These are phyloP conservation scores for Rousettus madagascariensis DNA, from an alignment of 2,797 vertebrate species.

Conservation along the genomic window DNA sequence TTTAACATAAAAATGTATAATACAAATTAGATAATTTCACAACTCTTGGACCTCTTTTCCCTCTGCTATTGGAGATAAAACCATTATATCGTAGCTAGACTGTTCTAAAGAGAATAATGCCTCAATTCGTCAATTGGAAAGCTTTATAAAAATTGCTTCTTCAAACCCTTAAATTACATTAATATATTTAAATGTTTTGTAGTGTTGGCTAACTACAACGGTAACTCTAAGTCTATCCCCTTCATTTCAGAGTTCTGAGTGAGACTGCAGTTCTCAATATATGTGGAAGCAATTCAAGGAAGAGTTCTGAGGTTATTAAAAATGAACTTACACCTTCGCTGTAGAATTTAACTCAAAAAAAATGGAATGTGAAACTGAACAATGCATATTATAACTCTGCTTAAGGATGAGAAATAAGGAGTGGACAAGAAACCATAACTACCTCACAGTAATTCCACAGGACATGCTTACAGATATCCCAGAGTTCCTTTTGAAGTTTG, in stretches of 20 bases:
- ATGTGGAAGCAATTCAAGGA: constrained; percentile 15
- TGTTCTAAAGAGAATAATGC: not conserved
- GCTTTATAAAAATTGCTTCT: constrained; percentile 6
- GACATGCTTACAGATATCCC: not conserved
- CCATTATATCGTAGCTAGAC: not conserved
- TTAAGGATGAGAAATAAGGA: not conserved
- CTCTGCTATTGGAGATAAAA: constrained; percentile 1
- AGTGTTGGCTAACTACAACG: not conserved
- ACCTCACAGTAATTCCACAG: not conserved
- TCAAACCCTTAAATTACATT: not conserved
- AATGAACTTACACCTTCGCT: constrained; percentile 5
- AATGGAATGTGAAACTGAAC: not conserved
- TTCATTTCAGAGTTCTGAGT: not conserved
- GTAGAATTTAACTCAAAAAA: not conserved
- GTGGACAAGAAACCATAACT: not conserved
- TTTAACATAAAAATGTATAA: not conserved
- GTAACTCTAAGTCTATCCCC: not conserved
- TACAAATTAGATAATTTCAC: constrained; percentile 5
- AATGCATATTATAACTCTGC: not conserved
- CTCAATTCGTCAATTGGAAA: not conserved
- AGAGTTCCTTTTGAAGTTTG: not conserved
- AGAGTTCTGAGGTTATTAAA: constrained; percentile 15
- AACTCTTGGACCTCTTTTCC: not conserved
- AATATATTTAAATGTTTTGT: not conserved
- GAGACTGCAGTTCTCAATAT: not conserved